Conservation (phyloP, 2,113 vertebrate genomes). For the Jaculus jaculus region DNA sequence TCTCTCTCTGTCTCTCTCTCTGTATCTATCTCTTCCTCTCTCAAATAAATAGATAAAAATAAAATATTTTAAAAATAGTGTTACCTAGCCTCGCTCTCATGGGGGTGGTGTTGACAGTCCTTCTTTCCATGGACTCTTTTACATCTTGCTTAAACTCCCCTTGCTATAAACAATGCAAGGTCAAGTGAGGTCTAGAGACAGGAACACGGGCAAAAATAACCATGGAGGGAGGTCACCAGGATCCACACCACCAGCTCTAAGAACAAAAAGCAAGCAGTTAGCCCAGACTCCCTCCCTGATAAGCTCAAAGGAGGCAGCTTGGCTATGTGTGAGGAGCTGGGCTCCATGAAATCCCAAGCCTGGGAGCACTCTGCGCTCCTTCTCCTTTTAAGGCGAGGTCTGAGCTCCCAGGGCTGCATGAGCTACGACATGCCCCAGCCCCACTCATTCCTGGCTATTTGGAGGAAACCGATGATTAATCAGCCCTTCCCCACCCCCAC, state of each 20-base stretch:
- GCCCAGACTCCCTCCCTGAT: conserved; percentile 31
- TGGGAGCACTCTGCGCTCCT: conserved; percentile 67
- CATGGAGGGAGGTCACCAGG: conserved; percentile 4
- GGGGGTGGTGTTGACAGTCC: not conserved
- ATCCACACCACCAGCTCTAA: not conserved
- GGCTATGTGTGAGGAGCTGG: conserved; percentile 8
- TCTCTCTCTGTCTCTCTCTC: too few relatives aligned
- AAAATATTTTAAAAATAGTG: not conserved
- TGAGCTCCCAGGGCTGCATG: conserved; percentile 70
- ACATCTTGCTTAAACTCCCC: not conserved
- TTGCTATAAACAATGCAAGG: not conserved
- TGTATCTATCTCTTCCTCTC: too few relatives aligned
- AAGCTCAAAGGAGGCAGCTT: conserved; percentile 36
- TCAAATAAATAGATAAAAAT: too few relatives aligned
- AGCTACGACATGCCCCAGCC: conserved; percentile 60
- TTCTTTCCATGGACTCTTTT: not conserved
- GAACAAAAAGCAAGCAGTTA: conserved; percentile 29
- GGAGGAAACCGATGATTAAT: conserved; percentile 83
- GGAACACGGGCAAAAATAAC: not conserved
- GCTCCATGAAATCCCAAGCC: conserved; percentile 71
- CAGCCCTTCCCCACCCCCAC: conserved; percentile 16
- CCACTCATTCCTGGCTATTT: conserved; percentile 83
- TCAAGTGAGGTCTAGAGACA: not conserved
- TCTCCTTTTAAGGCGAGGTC: conserved; percentile 89
- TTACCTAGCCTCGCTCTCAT: not conserved